Evolutionary conservation across 53 echinoderm and acorn worm species (phyloP), one percentile per base, ranked within the genome.

Genomic region (Arbacia lixula): DNA sequence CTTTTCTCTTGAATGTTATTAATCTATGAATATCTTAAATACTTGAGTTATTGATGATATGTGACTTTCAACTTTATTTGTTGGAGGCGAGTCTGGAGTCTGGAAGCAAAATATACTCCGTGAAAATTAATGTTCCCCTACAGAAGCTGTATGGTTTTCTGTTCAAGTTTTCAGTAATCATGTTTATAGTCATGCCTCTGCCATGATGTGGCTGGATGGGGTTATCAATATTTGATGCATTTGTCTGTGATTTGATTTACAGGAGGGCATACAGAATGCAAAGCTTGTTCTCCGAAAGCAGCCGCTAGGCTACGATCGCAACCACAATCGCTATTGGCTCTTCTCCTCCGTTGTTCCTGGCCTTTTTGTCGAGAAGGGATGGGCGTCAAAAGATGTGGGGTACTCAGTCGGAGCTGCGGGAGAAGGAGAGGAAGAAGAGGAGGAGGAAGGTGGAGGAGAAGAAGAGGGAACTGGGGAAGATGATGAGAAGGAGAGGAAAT

Each of bases 301-400:
- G 5, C 95, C 93, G 6, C 72, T 95, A 9, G 95, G 95, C 26
- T 89, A 86, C 0, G 95, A 95, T 72, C 88, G 95, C 38, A 95
- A 93, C 63, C 95, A 95, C 82, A 89, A 76, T 65, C 88, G 95
- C 22, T 95, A 95, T 67, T 95, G 95, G 95, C 50, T 93, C 60
- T 95, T 95, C 84, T 93, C 93, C 1, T 65, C 85, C 10, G 93
- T 95, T 9, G 88, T 86, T 0, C 95, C 95, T 4, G 93, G 95
- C 6, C 71, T 95, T 6, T 95, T 95, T n/a, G 80, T 95, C 22
- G 95, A 95, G 89, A 95, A 95, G 71, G 95, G 95, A 10, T 95
- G 95, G 95, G 92, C 84, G 19, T 63, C 62, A 31, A 88, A 86
- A 63, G 89, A 86, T 53, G 81, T 95, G 12, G 80, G 79, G 0